Conservation (phyloP, 2,113 vertebrate genomes). For the Morone chrysops region DNA sequence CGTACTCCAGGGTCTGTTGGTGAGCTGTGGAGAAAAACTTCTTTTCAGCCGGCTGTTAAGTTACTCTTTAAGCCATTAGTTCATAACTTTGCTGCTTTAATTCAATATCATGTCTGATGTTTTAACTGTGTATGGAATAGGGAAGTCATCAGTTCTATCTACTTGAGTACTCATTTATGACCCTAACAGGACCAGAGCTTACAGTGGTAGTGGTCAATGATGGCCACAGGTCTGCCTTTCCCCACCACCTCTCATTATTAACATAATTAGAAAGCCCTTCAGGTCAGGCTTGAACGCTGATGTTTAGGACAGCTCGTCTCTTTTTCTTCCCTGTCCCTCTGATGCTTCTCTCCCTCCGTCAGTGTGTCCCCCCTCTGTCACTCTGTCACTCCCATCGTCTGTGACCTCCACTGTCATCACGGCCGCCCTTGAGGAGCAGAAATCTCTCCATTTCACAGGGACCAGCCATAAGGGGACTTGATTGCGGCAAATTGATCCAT, state of each 20-base stretch:
- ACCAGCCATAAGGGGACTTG: conserved; percentile 82
- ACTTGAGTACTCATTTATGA: conserved; percentile 35
- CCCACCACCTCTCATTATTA: conserved; percentile 60
- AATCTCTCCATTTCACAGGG: conserved; percentile 83
- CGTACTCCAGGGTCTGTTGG: background rate
- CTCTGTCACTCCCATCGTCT: conserved; percentile 65
- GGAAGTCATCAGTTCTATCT: background rate
- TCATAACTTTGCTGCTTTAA: background rate
- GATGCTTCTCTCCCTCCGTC: conserved; percentile 35
- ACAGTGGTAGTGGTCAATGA: conserved; percentile 17
- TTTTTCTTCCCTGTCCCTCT: conserved; percentile 7
- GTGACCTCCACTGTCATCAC: conserved; percentile 80
- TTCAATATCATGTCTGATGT: background rate
- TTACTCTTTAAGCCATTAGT: background rate
- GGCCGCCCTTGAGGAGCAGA: conserved; percentile 79
- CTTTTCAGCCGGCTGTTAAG: background rate
- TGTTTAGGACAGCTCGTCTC: conserved; percentile 53
- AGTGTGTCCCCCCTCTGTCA: conserved; percentile 40
- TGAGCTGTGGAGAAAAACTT: background rate
- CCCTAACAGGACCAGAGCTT: conserved; percentile 31
- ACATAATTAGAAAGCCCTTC: conserved; percentile 73
- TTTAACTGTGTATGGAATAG: background rate
- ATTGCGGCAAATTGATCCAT: conserved; percentile 87
- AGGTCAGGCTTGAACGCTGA: conserved; percentile 55
- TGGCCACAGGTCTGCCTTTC: conserved; percentile 50